Conservation (phyloP, 2,888 invertebrate genomes). For the Omphaloscelis lunosa region DNA sequence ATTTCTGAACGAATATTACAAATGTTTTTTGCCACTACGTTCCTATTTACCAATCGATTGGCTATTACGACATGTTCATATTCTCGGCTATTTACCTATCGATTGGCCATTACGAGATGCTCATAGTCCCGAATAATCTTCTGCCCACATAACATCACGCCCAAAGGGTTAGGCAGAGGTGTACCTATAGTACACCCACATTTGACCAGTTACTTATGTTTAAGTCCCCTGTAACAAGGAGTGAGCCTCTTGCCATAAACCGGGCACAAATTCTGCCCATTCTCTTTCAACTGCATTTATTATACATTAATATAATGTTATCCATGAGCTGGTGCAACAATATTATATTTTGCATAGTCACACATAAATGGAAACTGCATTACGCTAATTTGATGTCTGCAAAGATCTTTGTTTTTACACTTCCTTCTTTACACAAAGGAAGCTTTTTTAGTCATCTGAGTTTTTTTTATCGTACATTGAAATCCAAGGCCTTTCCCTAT, state of each 20-base stretch:
- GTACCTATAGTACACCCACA: too few species aligned
- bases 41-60: not conserved
- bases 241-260: too few species aligned
- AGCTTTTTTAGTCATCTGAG: constrained; percentile 21
- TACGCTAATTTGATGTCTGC: constrained; percentile 42
- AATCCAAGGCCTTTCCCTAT: constrained; percentile 46
- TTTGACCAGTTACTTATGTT: too few species aligned
- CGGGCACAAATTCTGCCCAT: too few species aligned
- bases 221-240: too few species aligned
- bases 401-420: constrained; percentile 38
- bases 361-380: constrained; percentile 51
- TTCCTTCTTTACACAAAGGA: constrained; percentile 30
- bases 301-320: not conserved
- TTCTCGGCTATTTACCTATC: not conserved
- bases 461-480: constrained; percentile 20
- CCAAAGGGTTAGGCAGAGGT: too few species aligned
- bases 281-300: too few species aligned
- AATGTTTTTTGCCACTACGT: not conserved
- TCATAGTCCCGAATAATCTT: not conserved
- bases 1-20: not conserved
- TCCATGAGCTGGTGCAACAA: constrained; percentile 1
- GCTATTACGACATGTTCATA: not conserved
- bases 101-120: not conserved
- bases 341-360: constrained; percentile 34
- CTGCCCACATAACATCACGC: not conserved